phyloP scores from a whole-genome alignment of 2,888 invertebrate genomes.

The Odiellus spinosus region DNA sequence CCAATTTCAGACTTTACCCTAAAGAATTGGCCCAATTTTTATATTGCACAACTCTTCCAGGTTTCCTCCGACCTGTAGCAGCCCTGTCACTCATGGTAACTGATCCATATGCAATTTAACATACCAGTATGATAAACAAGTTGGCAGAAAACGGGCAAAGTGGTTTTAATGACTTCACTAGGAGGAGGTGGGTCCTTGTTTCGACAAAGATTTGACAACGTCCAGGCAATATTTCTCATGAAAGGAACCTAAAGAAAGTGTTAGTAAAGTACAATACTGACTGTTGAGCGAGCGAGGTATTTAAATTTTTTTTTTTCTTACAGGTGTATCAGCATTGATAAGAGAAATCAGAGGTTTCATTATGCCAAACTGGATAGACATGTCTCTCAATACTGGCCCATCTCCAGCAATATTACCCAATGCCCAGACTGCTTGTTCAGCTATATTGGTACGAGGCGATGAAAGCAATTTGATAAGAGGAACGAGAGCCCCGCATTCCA shows the following conservation, averaged over 20 bases:
- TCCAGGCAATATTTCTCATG: background rate
- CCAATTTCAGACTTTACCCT: too few relatives aligned
- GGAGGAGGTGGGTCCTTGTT: slow-evolving; percentile 1
- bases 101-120: too few relatives aligned
- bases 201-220: background rate
- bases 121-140: background rate
- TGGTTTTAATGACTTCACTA: background rate
- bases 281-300: too few relatives aligned
- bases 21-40: too few relatives aligned
- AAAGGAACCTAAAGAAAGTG: too few relatives aligned
- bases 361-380: background rate
- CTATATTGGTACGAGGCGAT: background rate
- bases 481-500: slow-evolving; percentile 38
- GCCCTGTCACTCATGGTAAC: too few relatives aligned
- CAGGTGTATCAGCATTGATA: background rate
- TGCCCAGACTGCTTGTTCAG: background rate
- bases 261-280: too few relatives aligned
- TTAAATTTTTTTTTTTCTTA: too few relatives aligned
- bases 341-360: background rate
- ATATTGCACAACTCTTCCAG: too few relatives aligned
- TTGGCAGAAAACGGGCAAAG: background rate
- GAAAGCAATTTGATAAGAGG: background rate
- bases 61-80: too few relatives aligned
- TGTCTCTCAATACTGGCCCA: background rate
- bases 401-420: background rate